Percentiles rank a stretch among this genome's conserved stretches.
These are phyloP conservation scores for Premnoplex brunnescens DNA, from an alignment of 2,797 vertebrate genomes.

Conservation along the genomic window DNA sequence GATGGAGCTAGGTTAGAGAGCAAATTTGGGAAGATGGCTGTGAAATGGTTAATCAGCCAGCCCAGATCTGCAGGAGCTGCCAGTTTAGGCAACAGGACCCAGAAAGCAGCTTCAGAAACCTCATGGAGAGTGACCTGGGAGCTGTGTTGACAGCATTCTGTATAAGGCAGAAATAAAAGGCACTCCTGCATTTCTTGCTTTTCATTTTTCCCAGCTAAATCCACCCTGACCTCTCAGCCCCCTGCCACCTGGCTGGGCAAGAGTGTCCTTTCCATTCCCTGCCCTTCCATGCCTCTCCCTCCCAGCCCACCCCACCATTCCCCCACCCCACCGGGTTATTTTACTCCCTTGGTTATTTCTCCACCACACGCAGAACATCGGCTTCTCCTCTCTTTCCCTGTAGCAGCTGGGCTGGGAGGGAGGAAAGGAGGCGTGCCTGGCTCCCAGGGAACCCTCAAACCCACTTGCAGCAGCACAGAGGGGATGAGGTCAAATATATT, in stretches of 20 bases:
- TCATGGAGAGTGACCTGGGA: rapidly evolving
- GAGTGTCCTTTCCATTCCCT: neutral
- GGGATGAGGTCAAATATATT: neutral
- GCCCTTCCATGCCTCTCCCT: neutral
- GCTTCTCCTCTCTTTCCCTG: neutral
- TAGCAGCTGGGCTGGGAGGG: neutral
- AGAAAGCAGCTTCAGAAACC: rapidly evolving
- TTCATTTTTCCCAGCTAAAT: neutral
- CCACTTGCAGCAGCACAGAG: neutral
- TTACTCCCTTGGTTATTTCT: neutral
- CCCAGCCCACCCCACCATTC: neutral
- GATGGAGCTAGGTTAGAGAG: rapidly evolving
- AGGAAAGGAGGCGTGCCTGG: neutral
- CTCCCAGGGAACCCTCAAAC: neutral
- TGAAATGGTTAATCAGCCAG: neutral
- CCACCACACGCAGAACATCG: rapidly evolving
- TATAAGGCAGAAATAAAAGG: no score
- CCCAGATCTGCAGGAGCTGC: neutral
- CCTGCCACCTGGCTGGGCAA: neutral
- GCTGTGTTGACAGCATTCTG: rapidly evolving
- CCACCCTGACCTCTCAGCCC: neutral
- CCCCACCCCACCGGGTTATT: neutral
- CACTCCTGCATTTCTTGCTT: neutral
- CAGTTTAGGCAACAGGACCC: neutral
- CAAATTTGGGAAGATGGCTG: neutral